Percentiles rank a stretch among this genome's conserved stretches.
Evolutionary conservation across 2,113 vertebrate genomes (phyloP).

Genomic region (Pachypanchax playfairii): DNA sequence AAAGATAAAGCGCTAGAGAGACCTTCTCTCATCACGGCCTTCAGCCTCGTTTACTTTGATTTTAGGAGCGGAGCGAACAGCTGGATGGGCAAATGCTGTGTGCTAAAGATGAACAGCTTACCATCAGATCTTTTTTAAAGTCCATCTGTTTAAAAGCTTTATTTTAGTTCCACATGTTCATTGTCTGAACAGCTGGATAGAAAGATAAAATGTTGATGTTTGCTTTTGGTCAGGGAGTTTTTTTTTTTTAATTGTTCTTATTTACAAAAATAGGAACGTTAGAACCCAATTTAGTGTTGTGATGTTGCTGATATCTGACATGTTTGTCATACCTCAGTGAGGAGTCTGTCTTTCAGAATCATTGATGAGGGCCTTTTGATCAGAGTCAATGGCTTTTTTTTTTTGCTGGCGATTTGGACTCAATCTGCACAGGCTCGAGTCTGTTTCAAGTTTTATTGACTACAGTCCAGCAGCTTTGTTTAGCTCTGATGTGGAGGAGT

Average conservation of each 20-base stretch:
- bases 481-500: conserved; percentile 25
- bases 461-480: conserved; percentile 29
- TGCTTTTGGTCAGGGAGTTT: conserved; percentile 7
- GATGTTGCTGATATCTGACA: neutral
- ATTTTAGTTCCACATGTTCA: conserved; percentile 1
- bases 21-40: neutral
- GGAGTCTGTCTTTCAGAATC: neutral
- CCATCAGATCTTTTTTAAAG: neutral
- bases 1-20: conserved; percentile 13
- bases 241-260: neutral
- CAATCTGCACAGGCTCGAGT: conserved; percentile 16
- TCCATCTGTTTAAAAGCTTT: conserved; percentile 19
- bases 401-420: conserved; percentile 6
- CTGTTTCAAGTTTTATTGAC: conserved; percentile 39
- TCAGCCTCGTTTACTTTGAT: conserved; percentile 2
- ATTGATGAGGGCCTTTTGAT: neutral
- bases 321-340: neutral
- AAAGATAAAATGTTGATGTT: neutral
- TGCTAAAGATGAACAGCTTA: conserved; percentile 14
- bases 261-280: neutral
- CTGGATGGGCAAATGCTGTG: neutral
- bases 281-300: conserved; percentile 8
- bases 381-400: conserved; percentile 1
- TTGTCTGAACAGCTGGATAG: neutral
- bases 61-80: conserved; percentile 1